phyloP scores from a whole-genome alignment of 1,140 invertebrate species.

The Temnothorax curvispinosus region DNA sequence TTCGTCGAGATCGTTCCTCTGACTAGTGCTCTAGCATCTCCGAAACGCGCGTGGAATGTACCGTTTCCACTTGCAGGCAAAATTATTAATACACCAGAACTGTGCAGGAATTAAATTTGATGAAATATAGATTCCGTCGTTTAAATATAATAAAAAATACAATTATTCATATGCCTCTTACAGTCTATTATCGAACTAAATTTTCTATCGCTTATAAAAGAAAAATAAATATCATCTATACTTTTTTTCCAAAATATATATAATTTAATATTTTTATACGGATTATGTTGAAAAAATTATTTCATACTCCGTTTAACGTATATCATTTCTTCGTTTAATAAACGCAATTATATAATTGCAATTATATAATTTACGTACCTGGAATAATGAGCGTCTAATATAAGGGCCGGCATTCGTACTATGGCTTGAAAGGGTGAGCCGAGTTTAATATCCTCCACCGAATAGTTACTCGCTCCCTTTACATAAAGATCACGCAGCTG shows the following conservation, averaged over 20 bases:
- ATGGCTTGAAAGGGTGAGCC: constrained; percentile 89
- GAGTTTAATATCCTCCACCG: constrained; percentile 88
- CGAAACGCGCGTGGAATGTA: constrained; percentile 89
- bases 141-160: background rate
- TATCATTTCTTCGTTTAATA: background rate
- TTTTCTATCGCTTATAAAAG: background rate
- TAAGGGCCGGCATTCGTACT: constrained; percentile 89
- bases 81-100: constrained; percentile 90
- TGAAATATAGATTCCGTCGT: background rate
- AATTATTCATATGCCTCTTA: background rate
- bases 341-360: constrained; percentile 23
- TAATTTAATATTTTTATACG: background rate
- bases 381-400: constrained; percentile 89
- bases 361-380: constrained; percentile 79
- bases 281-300: background rate
- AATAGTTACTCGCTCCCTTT: constrained; percentile 90
- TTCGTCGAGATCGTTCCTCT: constrained; percentile 87
- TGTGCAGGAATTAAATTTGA: constrained; percentile 61
- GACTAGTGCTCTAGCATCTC: constrained; percentile 88
- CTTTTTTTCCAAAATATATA: background rate
- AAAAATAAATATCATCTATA: background rate
- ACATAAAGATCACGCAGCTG: constrained; percentile 89
- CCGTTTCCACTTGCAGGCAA: constrained; percentile 90
- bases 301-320: background rate
- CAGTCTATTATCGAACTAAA: background rate